These are phyloP conservation scores for Drosophila equinoxialis DNA, from an alignment of 1,140 invertebrate genomes.

Conservation along the genomic window DNA sequence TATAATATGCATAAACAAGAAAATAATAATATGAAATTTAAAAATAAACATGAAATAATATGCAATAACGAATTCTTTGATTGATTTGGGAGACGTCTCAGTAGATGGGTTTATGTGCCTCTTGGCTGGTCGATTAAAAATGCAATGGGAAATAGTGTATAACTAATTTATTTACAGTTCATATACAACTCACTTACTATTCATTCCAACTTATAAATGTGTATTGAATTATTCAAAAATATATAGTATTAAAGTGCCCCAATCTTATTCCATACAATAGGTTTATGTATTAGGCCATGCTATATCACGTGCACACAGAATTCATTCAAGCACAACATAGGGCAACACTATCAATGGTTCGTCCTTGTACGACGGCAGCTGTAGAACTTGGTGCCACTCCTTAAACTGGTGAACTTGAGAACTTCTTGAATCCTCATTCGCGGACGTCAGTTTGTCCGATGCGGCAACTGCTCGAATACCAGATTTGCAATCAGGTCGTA, in stretches of 20 bases:
- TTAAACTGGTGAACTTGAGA: conserved; percentile 85
- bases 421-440: neutral
- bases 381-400: conserved; percentile 91
- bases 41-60: conserved; percentile 15
- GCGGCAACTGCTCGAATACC: conserved; percentile 50
- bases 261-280: conserved; percentile 7
- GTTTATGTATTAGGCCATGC: conserved; percentile 17
- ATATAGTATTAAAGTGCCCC: conserved; percentile 13
- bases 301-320: conserved; percentile 22
- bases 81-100: neutral
- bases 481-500: conserved; percentile 51
- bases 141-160: conserved; percentile 13
- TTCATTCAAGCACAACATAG: conserved; percentile 93
- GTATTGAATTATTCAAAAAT: conserved; percentile 24
- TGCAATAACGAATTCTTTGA: neutral
- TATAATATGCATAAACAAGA: conserved; percentile 14
- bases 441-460: neutral
- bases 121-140: neutral
- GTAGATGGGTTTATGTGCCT: too few species aligned
- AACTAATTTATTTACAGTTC: conserved; percentile 66
- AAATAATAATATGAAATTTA: conserved; percentile 18
- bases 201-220: conserved; percentile 32
- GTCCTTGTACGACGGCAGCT: conserved; percentile 87
- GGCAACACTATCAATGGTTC: conserved; percentile 93
- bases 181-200: conserved; percentile 50